These are phyloP conservation scores for Carcharodon carcharias DNA, from an alignment of 2,797 vertebrate species.

Conservation along the genomic window DNA sequence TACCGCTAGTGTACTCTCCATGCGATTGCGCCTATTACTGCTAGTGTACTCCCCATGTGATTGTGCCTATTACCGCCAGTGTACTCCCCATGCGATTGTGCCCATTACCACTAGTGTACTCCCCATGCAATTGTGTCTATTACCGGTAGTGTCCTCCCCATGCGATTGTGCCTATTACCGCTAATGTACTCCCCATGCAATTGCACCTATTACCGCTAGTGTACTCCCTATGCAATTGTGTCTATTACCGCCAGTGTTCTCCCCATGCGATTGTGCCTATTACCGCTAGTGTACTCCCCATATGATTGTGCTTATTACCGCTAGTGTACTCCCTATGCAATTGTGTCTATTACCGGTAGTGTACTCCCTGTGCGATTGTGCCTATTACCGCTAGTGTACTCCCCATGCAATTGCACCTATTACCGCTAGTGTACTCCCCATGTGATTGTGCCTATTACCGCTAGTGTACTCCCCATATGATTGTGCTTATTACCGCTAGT, in stretches of 20 bases:
- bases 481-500: too few relatives aligned
- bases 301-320: too few relatives aligned
- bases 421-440: not conserved
- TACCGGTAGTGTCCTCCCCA: not conserved
- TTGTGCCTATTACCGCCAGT: too few relatives aligned
- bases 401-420: not conserved
- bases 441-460: not conserved
- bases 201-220: not conserved
- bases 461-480: not conserved
- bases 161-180: not conserved
- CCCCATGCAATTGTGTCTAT: not conserved
- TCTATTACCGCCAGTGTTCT: not conserved
- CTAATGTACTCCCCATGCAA: not conserved
- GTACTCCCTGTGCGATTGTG: not conserved
- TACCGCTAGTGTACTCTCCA: not conserved
- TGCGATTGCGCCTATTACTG: not conserved
- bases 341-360: not conserved
- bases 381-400: not conserved
- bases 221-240: not conserved
- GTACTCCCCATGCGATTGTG: not conserved
- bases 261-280: not conserved
- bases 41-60: not conserved
- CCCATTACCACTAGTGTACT: not conserved
- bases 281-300: not conserved
- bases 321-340: not conserved